phyloP scores from a whole-genome alignment of 2,113 vertebrate species.

The Electrona antarctica region DNA sequence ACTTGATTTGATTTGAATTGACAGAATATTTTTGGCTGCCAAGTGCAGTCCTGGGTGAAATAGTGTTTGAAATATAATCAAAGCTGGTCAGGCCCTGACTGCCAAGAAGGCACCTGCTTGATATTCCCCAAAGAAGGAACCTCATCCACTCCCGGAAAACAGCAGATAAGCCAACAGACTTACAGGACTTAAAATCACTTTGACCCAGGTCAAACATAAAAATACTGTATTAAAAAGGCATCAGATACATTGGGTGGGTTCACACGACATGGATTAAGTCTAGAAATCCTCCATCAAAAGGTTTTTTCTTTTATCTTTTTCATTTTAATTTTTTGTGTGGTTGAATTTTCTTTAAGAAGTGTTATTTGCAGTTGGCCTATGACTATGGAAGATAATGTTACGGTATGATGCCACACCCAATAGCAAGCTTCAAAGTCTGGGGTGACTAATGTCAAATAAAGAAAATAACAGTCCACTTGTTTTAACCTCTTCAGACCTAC shows the following conservation, averaged over 20 bases:
- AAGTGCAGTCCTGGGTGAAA: conserved; percentile 40
- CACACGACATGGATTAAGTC: conserved; percentile 41
- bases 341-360: background rate
- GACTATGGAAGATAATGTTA: conserved; percentile 8
- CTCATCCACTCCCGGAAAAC: conserved; percentile 26
- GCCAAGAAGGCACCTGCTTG: conserved; percentile 12
- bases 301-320: conserved; percentile 9
- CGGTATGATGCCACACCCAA: conserved; percentile 15
- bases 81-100: conserved; percentile 46
- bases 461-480: no score
- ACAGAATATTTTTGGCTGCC: conserved; percentile 43
- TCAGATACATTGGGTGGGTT: conserved; percentile 15
- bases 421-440: conserved; percentile 8
- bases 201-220: conserved; percentile 57
- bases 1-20: conserved; percentile 56
- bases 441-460: no score
- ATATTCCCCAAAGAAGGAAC: conserved; percentile 42
- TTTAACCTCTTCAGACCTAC: no score
- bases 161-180: conserved; percentile 48
- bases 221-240: conserved; percentile 42
- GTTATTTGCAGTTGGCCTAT: conserved; percentile 52
- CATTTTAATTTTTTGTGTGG: conserved; percentile 2
- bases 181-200: conserved; percentile 48
- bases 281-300: conserved; percentile 52
- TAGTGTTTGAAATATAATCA: conserved; percentile 52